Evolutionary conservation across 2,888 invertebrate genomes (phyloP), one percentile per base, ranked within the genome.

Genomic region (Caenorhabditis macrosperma): DNA sequence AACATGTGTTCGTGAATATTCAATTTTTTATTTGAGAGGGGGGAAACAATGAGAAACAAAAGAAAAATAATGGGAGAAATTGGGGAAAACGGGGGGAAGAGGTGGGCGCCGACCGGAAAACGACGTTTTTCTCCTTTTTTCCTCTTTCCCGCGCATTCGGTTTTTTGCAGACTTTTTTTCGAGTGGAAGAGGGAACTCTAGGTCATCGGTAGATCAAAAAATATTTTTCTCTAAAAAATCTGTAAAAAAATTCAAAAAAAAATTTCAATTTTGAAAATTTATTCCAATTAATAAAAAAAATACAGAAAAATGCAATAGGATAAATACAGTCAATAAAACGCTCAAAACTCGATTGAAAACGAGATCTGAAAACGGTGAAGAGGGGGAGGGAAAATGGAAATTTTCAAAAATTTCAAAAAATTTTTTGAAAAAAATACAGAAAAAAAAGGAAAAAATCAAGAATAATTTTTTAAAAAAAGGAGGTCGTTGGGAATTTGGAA

Each of bases 361-460:
- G 74, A 74, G 74, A 74, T 74, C 74, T 50, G 59, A 64, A 50
- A 52, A 44, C 28, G 60, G 30, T 44, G 44, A 26, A 24, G 15
- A 50, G 30, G 44, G 26, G 38, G 22, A 15, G n/a, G n/a, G n/a
- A n/a, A n/a, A n/a, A n/a, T n/a, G n/a, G n/a, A n/a, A n/a, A n/a
- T n/a, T n/a, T n/a, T n/a, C n/a, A n/a, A n/a, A n/a, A 22, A 22
- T 33, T 41, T 22, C 12, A 22, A 7, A 28, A 55, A 44, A 52
- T 17, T 38, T 1, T 1, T 28, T 28, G 15, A 24, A 26, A 38
- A 54, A 26, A 52, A 46, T 20, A 6, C n/a, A n/a, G n/a, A 20
- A 17, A 20, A 50, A 15, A 22, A 44, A 44, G 26, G 6, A 17
- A 55, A 15, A 2, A n/a, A n/a, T n/a, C n/a, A n/a, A n/a, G n/a